phyloP scores from a whole-genome alignment of 2,113 vertebrate genomes.

The Bungarus multicinctus region DNA sequence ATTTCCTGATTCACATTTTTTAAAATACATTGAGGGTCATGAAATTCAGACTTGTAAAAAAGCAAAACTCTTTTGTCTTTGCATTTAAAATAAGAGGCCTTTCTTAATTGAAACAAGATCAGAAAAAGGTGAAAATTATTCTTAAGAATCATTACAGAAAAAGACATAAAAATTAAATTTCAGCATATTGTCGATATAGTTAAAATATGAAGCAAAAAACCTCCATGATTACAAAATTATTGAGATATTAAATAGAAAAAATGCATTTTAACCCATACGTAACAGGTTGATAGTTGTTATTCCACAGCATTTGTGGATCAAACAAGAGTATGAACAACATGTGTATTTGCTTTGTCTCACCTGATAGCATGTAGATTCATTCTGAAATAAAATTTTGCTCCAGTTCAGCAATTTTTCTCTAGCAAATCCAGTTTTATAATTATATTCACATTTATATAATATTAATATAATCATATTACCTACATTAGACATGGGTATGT shows the following conservation, averaged over 20 bases:
- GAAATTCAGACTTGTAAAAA: slow-evolving; percentile 19
- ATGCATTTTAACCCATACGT: neutral
- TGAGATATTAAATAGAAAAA: neutral
- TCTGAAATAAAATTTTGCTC: neutral
- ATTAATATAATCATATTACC: too few species aligned
- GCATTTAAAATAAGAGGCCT: neutral
- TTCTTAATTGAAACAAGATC: neutral
- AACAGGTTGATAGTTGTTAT: neutral
- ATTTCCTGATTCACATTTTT: slow-evolving; percentile 42
- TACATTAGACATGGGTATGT: neutral
- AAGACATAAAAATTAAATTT: neutral
- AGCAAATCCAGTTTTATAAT: neutral
- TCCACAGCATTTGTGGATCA: neutral
- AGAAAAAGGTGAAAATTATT: neutral
- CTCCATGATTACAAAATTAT: neutral
- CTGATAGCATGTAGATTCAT: neutral
- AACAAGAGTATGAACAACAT: neutral
- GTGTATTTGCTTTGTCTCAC: neutral
- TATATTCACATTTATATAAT: neutral
- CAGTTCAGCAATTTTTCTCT: neutral
- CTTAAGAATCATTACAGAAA: neutral
- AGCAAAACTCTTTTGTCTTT: neutral
- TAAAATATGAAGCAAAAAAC: neutral
- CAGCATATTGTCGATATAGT: neutral
- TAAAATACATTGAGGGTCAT: neutral